Evolutionary conservation across 2,113 vertebrate species (phyloP).

Genomic region (Labrus mixtus): DNA sequence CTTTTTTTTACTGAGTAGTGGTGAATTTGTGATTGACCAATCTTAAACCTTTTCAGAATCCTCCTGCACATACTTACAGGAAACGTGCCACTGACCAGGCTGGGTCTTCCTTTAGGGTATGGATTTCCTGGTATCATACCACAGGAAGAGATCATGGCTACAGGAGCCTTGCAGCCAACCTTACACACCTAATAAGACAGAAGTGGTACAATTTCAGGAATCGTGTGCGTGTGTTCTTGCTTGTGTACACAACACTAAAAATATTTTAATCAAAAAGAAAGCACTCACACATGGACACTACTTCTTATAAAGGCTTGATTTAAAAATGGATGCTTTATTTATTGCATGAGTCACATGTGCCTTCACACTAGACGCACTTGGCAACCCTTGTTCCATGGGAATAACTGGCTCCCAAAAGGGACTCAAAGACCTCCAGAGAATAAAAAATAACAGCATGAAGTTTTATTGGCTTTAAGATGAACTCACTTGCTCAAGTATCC

Average conservation of each 20-base stretch:
- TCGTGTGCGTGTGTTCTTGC: neutral
- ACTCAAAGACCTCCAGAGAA: neutral
- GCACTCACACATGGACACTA: neutral
- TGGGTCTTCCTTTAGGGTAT: constrained; percentile 97
- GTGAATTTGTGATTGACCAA: too few relatives aligned
- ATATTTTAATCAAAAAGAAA: neutral
- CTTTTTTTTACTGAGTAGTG: neutral
- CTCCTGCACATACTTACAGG: constrained; percentile 85
- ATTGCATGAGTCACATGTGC: too few relatives aligned
- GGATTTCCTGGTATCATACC: constrained; percentile 98
- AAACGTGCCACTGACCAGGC: constrained; percentile 93
- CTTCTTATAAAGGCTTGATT: too few relatives aligned
- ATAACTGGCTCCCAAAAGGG: neutral
- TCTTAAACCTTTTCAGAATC: neutral
- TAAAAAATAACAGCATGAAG: neutral
- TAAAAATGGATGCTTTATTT: too few relatives aligned
- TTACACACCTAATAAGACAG: constrained; percentile 89
- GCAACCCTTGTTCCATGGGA: neutral
- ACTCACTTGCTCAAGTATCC: constrained; percentile 94
- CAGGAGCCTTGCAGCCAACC: constrained; percentile 96
- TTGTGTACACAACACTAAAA: neutral
- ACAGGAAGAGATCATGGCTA: constrained; percentile 98
- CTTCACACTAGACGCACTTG: neutral
- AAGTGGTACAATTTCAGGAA: neutral
- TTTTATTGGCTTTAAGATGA: neutral